phyloP scores from a whole-genome alignment of 2,113 vertebrate species.

The Neodon shergylaensis region DNA sequence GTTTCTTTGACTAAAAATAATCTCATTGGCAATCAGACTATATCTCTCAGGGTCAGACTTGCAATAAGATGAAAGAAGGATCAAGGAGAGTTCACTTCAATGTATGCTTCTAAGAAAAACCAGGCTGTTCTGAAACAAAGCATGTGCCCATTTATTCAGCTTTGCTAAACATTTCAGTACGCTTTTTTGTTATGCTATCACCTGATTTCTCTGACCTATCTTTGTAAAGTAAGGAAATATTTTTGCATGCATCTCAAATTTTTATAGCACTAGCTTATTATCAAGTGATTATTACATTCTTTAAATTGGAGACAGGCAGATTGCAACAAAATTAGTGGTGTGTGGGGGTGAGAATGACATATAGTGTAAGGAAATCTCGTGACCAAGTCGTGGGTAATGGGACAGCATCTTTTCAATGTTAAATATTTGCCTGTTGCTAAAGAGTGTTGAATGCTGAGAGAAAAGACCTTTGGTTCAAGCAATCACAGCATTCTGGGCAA shows the following conservation, averaged over 20 bases:
- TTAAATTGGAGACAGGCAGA: background rate
- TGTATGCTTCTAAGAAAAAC: background rate
- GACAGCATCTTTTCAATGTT: background rate
- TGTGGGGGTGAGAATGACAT: background rate
- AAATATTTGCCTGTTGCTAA: background rate
- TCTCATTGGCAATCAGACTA: background rate
- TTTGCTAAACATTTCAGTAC: background rate
- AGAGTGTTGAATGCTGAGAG: background rate
- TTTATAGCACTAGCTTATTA: background rate
- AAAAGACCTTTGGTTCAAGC: background rate
- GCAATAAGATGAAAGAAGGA: background rate
- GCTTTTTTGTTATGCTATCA: background rate
- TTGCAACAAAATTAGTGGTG: background rate
- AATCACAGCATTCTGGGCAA: background rate
- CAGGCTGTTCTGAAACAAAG: background rate
- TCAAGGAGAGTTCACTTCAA: constrained; percentile 19
- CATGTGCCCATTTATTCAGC: background rate
- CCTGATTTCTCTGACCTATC: background rate
- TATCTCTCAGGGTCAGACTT: constrained; percentile 21
- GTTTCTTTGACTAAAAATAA: constrained; percentile 48
- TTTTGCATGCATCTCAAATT: background rate
- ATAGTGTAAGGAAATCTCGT: background rate
- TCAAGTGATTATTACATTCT: background rate
- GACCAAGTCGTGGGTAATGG: background rate
- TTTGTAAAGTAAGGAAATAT: background rate